Evolutionary conservation across 2,888 invertebrate genomes (phyloP).

Genomic region (Scaptomyza cyrtandrae): DNA sequence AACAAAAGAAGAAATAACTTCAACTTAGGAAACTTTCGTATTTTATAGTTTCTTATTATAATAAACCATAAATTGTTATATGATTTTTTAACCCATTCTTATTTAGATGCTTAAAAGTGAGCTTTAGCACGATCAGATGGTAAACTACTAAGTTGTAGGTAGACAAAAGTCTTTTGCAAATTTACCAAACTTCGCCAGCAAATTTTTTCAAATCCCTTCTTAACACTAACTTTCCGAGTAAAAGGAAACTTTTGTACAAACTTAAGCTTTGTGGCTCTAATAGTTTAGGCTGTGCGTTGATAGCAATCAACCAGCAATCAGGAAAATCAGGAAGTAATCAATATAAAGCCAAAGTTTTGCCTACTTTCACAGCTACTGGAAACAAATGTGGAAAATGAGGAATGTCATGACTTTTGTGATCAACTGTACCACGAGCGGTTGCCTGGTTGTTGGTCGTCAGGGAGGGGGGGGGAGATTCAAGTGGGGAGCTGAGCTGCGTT

Average conservation of each 20-base stretch:
- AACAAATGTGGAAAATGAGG: constrained; percentile 1
- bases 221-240: not conserved
- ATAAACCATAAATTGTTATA: too few species aligned
- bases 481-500: constrained; percentile 8
- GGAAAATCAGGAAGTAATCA: not conserved
- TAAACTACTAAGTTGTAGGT: too few species aligned
- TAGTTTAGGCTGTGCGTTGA: not conserved
- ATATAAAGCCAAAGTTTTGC: not conserved
- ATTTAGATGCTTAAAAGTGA: too few species aligned
- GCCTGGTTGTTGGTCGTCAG: not conserved
- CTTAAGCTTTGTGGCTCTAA: not conserved
- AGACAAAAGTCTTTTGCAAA: too few species aligned
- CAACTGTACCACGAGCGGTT: constrained; percentile 58
- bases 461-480: not conserved
- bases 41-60: too few species aligned
- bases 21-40: too few species aligned
- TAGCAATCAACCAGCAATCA: not conserved
- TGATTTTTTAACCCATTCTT: too few species aligned
- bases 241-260: not conserved
- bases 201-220: not conserved
- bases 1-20: too few species aligned
- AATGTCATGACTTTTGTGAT: constrained; percentile 37
- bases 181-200: not conserved
- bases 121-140: too few species aligned
- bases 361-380: too few species aligned